These are phyloP conservation scores for Augochlorella aurata DNA, from an alignment of 2,888 invertebrate species.

Conservation along the genomic window DNA sequence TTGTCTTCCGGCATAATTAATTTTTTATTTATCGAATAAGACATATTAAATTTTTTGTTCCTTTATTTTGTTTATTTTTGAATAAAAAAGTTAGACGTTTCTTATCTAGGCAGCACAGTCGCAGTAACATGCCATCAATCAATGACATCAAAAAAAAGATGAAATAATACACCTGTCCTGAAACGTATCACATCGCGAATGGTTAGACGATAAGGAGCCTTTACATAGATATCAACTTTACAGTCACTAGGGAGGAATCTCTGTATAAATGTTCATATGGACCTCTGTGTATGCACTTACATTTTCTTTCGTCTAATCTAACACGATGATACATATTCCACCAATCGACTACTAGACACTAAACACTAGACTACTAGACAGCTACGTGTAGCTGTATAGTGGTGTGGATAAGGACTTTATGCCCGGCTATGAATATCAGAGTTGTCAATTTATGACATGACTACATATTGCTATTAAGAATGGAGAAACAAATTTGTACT, in stretches of 20 bases:
- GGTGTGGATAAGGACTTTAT: background rate
- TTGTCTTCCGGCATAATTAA: too few species aligned
- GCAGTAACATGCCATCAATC: too few species aligned
- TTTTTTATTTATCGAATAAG: too few species aligned
- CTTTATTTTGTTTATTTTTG: too few species aligned
- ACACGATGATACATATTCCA: conserved; percentile 5
- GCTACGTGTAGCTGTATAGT: background rate
- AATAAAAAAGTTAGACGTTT: too few species aligned
- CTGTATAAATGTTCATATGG: background rate
- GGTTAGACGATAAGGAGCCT: background rate
- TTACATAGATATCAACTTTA: background rate
- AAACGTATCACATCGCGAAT: background rate
- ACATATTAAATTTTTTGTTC: too few species aligned
- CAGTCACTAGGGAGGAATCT: conserved; percentile 8
- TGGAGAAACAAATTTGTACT: background rate
- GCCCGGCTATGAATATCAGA: background rate
- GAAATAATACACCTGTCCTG: background rate
- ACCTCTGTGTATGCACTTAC: too few species aligned
- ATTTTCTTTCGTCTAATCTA: background rate
- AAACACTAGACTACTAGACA: background rate
- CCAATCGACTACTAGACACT: background rate
- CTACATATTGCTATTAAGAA: background rate
- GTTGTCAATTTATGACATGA: background rate
- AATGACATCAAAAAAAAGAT: too few species aligned
- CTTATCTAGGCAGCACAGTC: too few species aligned